Evolutionary conservation across 2,113 vertebrate genomes (phyloP), one percentile per base, ranked within the genome.

Genomic region (Aegotheles bennettii): DNA sequence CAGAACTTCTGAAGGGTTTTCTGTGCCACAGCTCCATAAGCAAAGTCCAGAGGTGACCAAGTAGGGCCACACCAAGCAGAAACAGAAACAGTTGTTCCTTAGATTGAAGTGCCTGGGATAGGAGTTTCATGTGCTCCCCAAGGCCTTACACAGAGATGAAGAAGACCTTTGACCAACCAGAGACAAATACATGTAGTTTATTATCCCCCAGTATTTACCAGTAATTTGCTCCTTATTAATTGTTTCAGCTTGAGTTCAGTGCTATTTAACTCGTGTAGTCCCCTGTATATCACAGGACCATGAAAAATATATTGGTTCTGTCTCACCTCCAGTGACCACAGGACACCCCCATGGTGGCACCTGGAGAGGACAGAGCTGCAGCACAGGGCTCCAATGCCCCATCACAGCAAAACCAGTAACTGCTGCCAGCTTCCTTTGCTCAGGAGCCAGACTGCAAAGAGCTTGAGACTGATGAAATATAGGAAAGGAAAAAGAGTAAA

Each of bases 351-450:
- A 0, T 1, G 13, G 61, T 45, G 81, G n/a, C 63, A 54, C 35
- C 54, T 13, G 36, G 40, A 36, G 42, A 19, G 26, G 45, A n/a
- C 43, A 51, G 29, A 79, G n/a, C 43, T 54, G 67, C 31, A 13
- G 13, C 69, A n/a, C 9, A 8, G 8, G 69, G 33, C 48, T 19
- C 26, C 45, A 20, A 43, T 6, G 18, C 28, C 26, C 56, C 56
- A 31, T 6, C n/a, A 28, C 0, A 1, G 56, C 67, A 54, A 71
- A 79, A 15, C 17, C 31, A 53, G 47, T 10, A 45, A 29, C 26
- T 14, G 31, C 74, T 71, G 43, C 38, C 73, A 56, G 60, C 25
- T 48, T 38, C 0, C 0, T 24, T 33, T 48, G 36, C 43, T 79
- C 47, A 3, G 0, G 7, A 79, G 26, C 26, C 82, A 53, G 35